A percentile compares a stretch with the other conserved stretches of the same genome.
These are phyloP conservation scores for Carcinoscorpius rotundicauda DNA, from an alignment of 1,140 invertebrate species.

Conservation along the genomic window DNA sequence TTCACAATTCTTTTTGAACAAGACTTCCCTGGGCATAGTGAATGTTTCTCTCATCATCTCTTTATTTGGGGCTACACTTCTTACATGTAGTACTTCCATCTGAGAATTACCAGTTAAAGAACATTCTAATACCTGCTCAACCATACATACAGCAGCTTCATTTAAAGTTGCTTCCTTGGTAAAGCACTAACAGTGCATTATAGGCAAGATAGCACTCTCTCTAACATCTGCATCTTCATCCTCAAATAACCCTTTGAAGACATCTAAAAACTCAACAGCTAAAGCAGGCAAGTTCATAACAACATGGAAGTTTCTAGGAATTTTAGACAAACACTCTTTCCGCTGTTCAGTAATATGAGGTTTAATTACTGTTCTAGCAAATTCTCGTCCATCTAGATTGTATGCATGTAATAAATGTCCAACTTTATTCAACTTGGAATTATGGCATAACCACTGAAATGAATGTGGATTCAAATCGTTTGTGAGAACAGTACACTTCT, in stretches of 20 bases:
- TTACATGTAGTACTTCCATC: conserved; percentile 54
- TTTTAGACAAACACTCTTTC: background rate
- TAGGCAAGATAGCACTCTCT: conserved; percentile 21
- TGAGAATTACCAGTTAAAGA: conserved; percentile 41
- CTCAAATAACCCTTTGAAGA: conserved; percentile 59
- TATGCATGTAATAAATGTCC: conserved; percentile 44
- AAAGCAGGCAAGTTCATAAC: conserved; percentile 96
- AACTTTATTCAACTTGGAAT: conserved; percentile 69
- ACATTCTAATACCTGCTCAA: conserved; percentile 49
- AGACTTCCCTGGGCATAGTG: conserved; percentile 35
- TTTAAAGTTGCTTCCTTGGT: conserved; percentile 36
- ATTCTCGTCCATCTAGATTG: conserved; percentile 81
- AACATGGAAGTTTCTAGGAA: conserved; percentile 44
- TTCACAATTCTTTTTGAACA: background rate
- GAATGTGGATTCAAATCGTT: conserved; percentile 95
- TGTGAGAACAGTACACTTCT: conserved; percentile 61
- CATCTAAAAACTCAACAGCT: conserved; percentile 72
- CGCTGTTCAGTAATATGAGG: conserved; percentile 35
- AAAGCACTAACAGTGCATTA: conserved; percentile 34
- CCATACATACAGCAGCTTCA: conserved; percentile 43
- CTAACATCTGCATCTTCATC: conserved; percentile 55
- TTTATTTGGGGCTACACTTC: conserved; percentile 85
- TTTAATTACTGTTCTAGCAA: conserved; percentile 56
- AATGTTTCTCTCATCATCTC: conserved; percentile 84
- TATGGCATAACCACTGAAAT: conserved; percentile 71